phyloP scores from a whole-genome alignment of 2,113 vertebrate species.

The Sterrhoptilus dennistouni region DNA sequence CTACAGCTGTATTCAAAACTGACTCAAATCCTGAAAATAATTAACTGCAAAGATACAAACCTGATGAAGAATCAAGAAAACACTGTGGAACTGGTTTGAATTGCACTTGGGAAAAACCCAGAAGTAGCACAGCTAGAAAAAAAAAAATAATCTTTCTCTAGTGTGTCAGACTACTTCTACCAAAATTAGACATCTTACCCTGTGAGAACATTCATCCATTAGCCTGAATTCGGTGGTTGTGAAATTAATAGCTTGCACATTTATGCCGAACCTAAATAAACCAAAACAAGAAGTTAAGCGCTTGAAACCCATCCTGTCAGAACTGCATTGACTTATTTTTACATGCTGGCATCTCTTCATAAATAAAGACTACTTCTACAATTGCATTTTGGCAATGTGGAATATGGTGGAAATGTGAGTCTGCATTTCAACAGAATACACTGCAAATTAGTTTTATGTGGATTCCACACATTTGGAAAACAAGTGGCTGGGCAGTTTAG shows the following conservation, averaged over 20 bases:
- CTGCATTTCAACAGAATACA: neutral
- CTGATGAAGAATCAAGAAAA: neutral
- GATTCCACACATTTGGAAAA: neutral
- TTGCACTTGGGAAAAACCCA: neutral
- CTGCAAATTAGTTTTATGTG: neutral
- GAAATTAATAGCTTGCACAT: conserved; percentile 85
- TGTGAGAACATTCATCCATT: conserved; percentile 67
- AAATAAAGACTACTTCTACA: neutral
- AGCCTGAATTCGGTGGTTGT: conserved; percentile 90
- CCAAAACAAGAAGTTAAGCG: neutral
- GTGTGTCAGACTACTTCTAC: neutral
- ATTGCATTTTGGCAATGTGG: neutral
- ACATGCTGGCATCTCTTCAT: neutral
- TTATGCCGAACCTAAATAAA: conserved; percentile 87
- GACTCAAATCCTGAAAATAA: neutral
- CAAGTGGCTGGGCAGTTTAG: neutral
- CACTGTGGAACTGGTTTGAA: neutral
- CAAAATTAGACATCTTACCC: conserved; percentile 65
- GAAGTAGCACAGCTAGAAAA: neutral
- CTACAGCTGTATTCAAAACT: neutral
- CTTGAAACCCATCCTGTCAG: neutral
- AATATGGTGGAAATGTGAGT: neutral
- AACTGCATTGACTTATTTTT: neutral
- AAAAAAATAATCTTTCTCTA: neutral
- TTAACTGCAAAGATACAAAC: neutral